Conservation (phyloP, 1,140 invertebrate species). For the Anadara kagoshimensis region DNA sequence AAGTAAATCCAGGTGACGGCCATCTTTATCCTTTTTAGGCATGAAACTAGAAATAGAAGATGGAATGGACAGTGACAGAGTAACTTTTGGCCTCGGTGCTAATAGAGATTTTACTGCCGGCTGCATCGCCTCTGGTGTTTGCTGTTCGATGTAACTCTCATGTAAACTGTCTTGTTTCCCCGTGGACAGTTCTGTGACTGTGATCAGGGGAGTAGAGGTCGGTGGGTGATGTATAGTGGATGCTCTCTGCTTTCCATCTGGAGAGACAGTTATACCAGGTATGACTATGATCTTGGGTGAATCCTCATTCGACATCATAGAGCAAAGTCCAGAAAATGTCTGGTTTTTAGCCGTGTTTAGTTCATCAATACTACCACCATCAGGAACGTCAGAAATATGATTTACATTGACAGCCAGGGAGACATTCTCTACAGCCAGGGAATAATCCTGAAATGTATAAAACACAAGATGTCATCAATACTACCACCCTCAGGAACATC, state of each 20-base stretch:
- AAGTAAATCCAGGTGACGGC: slow-evolving; percentile 22
- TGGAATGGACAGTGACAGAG: not conserved
- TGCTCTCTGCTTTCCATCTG: not conserved
- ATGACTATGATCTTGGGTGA: no score
- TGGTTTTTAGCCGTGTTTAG: no score
- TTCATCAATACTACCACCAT: no score
- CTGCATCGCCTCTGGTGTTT: not conserved
- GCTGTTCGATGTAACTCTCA: slow-evolving; percentile 17
- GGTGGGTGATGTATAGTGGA: not conserved
- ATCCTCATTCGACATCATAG: no score
- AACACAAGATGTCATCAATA: no score
- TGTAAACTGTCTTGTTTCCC: slow-evolving; percentile 10
- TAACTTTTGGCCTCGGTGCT: no score
- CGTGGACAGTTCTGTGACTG: not conserved
- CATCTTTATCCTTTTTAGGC: not conserved
- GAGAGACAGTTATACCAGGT: not conserved
- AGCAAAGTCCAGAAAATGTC: no score
- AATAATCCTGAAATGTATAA: no score
- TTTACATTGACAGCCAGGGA: no score
- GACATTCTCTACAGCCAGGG: no score
- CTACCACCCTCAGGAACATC: no score
- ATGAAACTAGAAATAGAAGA: slow-evolving; percentile 3
- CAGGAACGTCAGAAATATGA: no score
- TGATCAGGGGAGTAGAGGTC: slow-evolving; percentile 20
- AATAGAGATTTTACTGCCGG: not conserved